Conservation (phyloP, 2,113 vertebrate species). For the Hyperopisus bebe region DNA sequence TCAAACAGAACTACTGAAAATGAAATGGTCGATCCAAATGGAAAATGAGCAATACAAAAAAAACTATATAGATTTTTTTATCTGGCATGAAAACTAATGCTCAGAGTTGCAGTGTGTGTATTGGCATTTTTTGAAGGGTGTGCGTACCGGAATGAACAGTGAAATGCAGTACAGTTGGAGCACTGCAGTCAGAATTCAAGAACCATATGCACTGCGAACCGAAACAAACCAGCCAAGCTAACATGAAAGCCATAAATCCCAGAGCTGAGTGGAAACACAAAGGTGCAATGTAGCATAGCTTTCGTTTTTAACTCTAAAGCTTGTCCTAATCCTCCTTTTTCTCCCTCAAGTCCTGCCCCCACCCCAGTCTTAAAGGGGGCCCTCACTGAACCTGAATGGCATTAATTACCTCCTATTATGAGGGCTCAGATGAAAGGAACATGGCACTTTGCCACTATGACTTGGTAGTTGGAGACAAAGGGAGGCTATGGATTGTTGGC, state of each 20-base stretch:
- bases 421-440: constrained; percentile 26
- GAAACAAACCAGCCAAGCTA: not conserved
- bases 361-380: constrained; percentile 1
- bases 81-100: not conserved
- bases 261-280: constrained; percentile 1
- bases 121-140: not conserved
- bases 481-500: constrained; percentile 39
- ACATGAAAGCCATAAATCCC: not conserved
- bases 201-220: not conserved
- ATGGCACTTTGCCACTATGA: constrained; percentile 30
- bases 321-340: constrained; percentile 15
- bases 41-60: not conserved
- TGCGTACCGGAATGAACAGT: not conserved
- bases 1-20: not conserved
- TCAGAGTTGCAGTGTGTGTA: not conserved
- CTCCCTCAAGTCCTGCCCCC: not conserved
- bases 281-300: not conserved
- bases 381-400: constrained; percentile 28
- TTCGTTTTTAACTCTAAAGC: not conserved
- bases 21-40: not conserved
- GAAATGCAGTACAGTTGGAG: not conserved
- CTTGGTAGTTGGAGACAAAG: constrained; percentile 20
- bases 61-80: not conserved
- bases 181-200: not conserved
- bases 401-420: constrained; percentile 35